Base-by-base conservation (phyloP, 2,888 invertebrate genomes). In the Brassicogethes aeneus region DNA sequence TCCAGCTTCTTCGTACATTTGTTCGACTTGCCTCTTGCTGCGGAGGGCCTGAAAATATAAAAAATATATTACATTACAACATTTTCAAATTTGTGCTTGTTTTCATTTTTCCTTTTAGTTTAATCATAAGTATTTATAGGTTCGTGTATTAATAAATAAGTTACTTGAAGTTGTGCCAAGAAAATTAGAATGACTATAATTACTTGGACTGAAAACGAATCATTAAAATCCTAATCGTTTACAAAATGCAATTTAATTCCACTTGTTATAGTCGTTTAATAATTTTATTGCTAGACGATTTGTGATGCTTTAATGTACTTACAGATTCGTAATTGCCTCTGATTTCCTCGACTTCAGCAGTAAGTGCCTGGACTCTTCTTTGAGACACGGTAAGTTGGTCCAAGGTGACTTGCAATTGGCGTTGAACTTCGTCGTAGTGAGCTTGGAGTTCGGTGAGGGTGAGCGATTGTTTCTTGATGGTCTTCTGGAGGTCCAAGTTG, bases 401-500 rank as follows among this genome's bases (percentile, higher is more conserved):
- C 60, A 95, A 78, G 50, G 94, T 92, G 63, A 92, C 89, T 70
- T 92, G 91, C 70, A 96, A 75, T 72, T 95, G 94, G 64, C 95
- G 85, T 74, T 94, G 93, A 55, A 92, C 80, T 71, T 96, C 95
- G 64, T 96, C 95, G 73, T 95, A 94, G 71, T 92, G 91, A 59
- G 89, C 85, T 75, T 92, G 91, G 69, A 96, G 76, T 77, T 93
- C 93, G 55, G 82, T 82, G 56, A 83, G 76, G 72, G 90, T 90
- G 68, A 92, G 80, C 54, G 93, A 90, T 70, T 96, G 94, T 70
- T 90, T 94, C 83, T 96, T 96, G 77, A 94, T 87, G 64, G 91
- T 89, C 80, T 94, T 93, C 74, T 95, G 94, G 68, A 95, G 78
- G 68, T 94, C 92, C 65, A 95, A 85, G 78, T 95, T 95, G 75